Percentiles rank a stretch among this genome's conserved stretches.
These are phyloP conservation scores for Myiopsitta monachus DNA, from an alignment of 2,113 vertebrate genomes.

Conservation along the genomic window DNA sequence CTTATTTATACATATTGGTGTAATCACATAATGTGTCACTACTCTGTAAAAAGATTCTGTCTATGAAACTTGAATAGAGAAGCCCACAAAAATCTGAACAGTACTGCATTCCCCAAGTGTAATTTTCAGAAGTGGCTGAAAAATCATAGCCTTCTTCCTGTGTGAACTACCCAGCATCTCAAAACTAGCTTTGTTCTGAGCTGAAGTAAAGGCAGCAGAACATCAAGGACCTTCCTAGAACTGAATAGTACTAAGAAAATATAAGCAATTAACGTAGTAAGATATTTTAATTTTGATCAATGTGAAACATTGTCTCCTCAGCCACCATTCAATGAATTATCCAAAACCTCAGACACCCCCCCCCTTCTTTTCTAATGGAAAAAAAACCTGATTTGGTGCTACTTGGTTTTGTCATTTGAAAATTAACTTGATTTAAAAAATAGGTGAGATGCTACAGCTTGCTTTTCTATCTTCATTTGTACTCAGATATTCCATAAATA, in stretches of 20 bases:
- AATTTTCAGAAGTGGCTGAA: background rate
- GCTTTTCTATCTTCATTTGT: background rate
- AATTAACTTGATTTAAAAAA: background rate
- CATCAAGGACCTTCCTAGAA: background rate
- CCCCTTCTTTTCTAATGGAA: background rate
- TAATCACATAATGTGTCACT: constrained; percentile 32
- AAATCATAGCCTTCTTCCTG: background rate
- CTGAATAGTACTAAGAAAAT: background rate
- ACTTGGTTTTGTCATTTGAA: background rate
- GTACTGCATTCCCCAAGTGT: background rate
- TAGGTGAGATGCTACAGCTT: background rate
- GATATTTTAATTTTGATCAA: background rate
- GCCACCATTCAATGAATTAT: background rate
- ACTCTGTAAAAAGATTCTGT: constrained; percentile 8
- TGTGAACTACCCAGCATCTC: background rate
- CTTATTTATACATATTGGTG: constrained; percentile 49
- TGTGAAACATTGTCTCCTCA: background rate
- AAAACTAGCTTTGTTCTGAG: background rate
- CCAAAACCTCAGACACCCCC: background rate
- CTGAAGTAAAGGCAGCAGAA: background rate
- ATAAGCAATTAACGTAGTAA: background rate
- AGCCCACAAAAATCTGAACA: constrained; percentile 51
- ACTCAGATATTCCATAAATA: background rate
- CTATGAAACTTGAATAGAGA: constrained; percentile 51
- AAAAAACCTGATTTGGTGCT: background rate